Base-by-base conservation (phyloP, 2,888 invertebrate species). In the Griposia aprilina region DNA sequence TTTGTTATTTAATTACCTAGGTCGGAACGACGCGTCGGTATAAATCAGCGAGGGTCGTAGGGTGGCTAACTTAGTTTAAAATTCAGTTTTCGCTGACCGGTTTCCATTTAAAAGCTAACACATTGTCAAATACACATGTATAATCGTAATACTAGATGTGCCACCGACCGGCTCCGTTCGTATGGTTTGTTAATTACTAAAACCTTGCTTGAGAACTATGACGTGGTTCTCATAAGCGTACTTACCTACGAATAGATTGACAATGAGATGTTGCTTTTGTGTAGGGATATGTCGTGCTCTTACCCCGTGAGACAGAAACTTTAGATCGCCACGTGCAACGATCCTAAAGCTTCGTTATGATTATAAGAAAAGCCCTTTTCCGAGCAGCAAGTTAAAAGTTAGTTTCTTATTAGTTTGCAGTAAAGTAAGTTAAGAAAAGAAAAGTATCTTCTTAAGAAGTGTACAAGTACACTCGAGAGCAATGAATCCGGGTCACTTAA, bases 1-100 rank as follows among this genome's bases (percentile, higher is more conserved):
- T 80, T 71, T 87, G 86, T 90, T 91, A 93, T 93, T 93, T 92
- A 91, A 94, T 93, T 92, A 92, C 89, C 88, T 82, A 89, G 89
- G 91, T 91, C 90, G 85, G 90, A 62, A 50, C 65, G 68, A 69
- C 60, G 81, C 50, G 76, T 82, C 26, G 48, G 83, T 67, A 88
- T 90, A 89, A 93, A 92, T 92, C 90, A 92, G 89, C 68, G 79
- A 70, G 86, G 80, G 83, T 84, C 80, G 89, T 87, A 81, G 86
- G 88, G 82, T 81, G 78, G 80, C 77, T 90, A 92, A 92, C 84
- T 92, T 74, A 70, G 88, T 91, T 90, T 85, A 85, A 90, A 90
- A 80, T 87, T 88, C 81, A 83, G 78, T 85, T 81, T 69, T 67
- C 63, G 13, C 62, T 62, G 71, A 75, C 36, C n/a, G n/a, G 68